phyloP scores from a whole-genome alignment of 2,113 vertebrate genomes.

The Merops nubicus region DNA sequence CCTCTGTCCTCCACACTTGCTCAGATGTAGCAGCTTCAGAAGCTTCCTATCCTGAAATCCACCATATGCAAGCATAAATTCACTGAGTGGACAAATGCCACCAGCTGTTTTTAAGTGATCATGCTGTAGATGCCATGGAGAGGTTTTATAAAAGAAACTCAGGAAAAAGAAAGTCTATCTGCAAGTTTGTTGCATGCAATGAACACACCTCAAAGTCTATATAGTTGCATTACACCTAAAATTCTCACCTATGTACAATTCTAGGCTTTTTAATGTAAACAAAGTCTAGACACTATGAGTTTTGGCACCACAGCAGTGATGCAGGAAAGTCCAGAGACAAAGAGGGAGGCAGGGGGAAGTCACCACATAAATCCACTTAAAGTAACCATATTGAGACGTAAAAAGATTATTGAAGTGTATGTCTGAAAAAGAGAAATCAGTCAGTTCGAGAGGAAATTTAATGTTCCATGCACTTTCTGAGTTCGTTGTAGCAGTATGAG shows the following conservation, averaged over 20 bases:
- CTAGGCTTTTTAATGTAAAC: background rate
- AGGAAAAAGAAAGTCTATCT: background rate
- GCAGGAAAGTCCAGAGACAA: background rate
- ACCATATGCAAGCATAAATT: background rate
- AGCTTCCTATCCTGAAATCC: background rate
- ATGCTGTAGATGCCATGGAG: background rate
- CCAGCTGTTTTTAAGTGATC: background rate
- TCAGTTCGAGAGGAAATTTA: background rate
- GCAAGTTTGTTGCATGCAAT: background rate
- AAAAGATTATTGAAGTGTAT: background rate
- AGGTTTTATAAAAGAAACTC: background rate
- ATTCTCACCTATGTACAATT: background rate
- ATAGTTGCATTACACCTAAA: background rate
- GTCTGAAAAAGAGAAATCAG: background rate
- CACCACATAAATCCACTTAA: background rate
- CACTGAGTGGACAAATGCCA: background rate
- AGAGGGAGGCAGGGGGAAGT: background rate
- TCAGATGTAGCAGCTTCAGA: background rate
- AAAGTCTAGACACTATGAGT: background rate
- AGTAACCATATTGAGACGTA: background rate
- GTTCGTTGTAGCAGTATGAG: background rate
- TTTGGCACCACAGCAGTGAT: background rate
- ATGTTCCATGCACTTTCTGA: background rate
- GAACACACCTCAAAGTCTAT: background rate
- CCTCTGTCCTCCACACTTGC: background rate